Percentiles rank a stretch among this genome's conserved stretches.
Conservation (phyloP, 2,113 vertebrate genomes). For the Bolborhynchus lineola region DNA sequence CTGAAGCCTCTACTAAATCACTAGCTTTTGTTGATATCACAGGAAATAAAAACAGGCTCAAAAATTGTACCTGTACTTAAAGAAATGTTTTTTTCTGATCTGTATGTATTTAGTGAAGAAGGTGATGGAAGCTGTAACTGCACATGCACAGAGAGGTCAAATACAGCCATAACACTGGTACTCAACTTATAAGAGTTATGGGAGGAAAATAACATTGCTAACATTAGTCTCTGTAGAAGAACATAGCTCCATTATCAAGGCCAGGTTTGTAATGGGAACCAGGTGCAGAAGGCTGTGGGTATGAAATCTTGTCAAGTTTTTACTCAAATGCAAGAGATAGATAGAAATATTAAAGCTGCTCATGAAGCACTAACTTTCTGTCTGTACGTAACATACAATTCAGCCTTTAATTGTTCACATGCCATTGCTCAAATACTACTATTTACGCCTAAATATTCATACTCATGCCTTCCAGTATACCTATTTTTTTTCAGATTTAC, state of each 20-base stretch:
- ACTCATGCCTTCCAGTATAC: not conserved
- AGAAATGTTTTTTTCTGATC: not conserved
- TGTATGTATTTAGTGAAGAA: not conserved
- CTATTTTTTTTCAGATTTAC: not conserved
- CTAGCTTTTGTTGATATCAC: not conserved
- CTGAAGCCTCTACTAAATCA: not conserved
- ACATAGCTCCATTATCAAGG: slow-evolving; percentile 33
- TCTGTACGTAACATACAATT: rapidly evolving
- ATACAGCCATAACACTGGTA: not conserved
- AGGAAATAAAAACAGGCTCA: not conserved
- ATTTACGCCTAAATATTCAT: not conserved
- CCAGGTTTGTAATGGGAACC: slow-evolving; percentile 30
- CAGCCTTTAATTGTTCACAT: not conserved
- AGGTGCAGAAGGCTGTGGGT: slow-evolving; percentile 28
- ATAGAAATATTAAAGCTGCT: slow-evolving; percentile 20
- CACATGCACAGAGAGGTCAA: not conserved
- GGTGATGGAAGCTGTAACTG: not conserved
- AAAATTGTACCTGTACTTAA: not conserved
- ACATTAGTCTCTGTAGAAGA: not conserved
- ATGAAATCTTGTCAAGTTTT: slow-evolving; percentile 14
- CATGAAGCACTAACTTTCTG: not conserved
- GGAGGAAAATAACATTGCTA: not conserved
- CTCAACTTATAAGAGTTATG: not conserved
- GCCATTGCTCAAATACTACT: not conserved
- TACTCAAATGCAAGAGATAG: not conserved